Conservation (phyloP, 2,888 invertebrate species). For the Drosophila emarginata region DNA sequence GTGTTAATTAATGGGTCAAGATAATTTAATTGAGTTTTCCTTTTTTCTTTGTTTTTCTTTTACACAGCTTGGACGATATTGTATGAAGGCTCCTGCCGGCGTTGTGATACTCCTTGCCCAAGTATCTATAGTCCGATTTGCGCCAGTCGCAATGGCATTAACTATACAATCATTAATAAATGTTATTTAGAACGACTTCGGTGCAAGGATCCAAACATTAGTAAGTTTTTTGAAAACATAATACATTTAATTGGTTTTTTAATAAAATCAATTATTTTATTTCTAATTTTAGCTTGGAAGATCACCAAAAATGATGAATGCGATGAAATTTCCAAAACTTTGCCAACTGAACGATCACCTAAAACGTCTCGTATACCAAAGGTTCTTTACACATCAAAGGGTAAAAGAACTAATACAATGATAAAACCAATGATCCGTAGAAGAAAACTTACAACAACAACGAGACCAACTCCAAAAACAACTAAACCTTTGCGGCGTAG, state of each 20-base stretch:
- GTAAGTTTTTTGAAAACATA: slow-evolving; percentile 48
- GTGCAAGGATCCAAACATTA: slow-evolving; percentile 66
- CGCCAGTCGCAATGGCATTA: slow-evolving; percentile 62
- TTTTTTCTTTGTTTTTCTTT: slow-evolving; percentile 12
- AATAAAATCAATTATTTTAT: too few species aligned
- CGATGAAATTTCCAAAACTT: slow-evolving; percentile 21
- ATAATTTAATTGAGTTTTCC: too few species aligned
- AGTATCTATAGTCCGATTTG: slow-evolving; percentile 65
- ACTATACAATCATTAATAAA: slow-evolving; percentile 72
- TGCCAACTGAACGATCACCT: slow-evolving; percentile 18
- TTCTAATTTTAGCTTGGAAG: slow-evolving; percentile 55
- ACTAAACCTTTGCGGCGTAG: not conserved
- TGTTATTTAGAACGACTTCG: slow-evolving; percentile 67
- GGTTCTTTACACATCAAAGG: slow-evolving; percentile 25
- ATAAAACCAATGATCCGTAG: not conserved
- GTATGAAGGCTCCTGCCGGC: slow-evolving; percentile 62
- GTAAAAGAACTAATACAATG: not conserved
- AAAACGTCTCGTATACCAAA: slow-evolving; percentile 26
- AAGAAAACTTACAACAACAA: not conserved
- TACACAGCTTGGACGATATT: slow-evolving; percentile 69
- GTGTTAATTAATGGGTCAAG: not conserved
- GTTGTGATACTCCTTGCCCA: slow-evolving; percentile 62
- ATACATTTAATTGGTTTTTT: too few species aligned
- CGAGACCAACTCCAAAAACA: not conserved
- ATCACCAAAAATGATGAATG: slow-evolving; percentile 62